Evolutionary conservation across 2,113 vertebrate species (phyloP), one percentile per base, ranked within the genome.

Genomic region (Rissa tridactyla): DNA sequence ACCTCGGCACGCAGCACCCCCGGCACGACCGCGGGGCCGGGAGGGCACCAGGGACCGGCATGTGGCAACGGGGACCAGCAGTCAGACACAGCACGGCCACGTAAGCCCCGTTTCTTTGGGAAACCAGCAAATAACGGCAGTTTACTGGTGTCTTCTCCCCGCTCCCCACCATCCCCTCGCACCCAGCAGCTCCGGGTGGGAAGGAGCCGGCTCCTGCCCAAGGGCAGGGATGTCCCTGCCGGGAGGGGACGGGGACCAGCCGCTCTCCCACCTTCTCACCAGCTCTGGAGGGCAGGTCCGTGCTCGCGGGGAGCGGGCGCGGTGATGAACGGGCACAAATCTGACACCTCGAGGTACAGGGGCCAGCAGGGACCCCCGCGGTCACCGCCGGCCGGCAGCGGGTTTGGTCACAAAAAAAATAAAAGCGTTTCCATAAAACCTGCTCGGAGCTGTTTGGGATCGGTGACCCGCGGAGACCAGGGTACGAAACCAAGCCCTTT

Each of bases 1-100:
- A 20, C 25, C 38, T 25, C 3, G 2, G 54, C 23, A 22, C 6
- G 4, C 54, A 11, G 65, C 54, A 26, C 46, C 65, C 10, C 27
- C 4, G 9, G 42, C 42, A 6, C 22, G 3, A 5, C 27, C 2
- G 5, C 6, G 3, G 13, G 42, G 22, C n/a, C 18, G 10, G 61
- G 44, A 29, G 19, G 42, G n/a, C 13, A 40, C n/a, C 32, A 4
- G 19, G 52, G 61, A 13, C 30, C 11, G 8, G 42, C 3, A 1
- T 7, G 29, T 10, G 30, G 54, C 1, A 13, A 17, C 1, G 46
- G 54, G 22, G 54, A 77, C 47, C 38, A 3, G 54, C 32, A 19
- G 21, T 12, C 22, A 29, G 38, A 3, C 52, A 9, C 17, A 1
- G 70, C 44, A 22, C 11, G 5, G 40, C 6, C 60, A 20, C 9